Evolutionary conservation across 92 coral and sea anemone genomes (phyloP), one percentile per base, ranked within the genome.

Genomic region (Epizoanthus rinbou): DNA sequence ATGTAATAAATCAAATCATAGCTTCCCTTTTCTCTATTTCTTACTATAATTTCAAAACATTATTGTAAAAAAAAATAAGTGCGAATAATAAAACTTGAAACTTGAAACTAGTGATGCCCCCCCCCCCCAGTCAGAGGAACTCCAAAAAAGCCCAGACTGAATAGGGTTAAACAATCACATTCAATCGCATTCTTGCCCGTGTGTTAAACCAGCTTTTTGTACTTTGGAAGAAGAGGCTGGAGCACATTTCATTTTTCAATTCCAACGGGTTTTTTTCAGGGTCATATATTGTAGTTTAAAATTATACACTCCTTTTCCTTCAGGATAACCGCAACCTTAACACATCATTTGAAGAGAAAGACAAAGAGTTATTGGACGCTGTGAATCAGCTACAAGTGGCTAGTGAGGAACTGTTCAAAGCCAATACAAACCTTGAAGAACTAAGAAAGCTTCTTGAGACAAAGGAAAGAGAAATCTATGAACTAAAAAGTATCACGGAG

Each of bases 311-410:
- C 57, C n/a, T 23, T 64, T 72, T 41, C 16, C 70, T 56, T 33
- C 54, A 93, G 98, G 95, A 93, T 47, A 86, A 89, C 73, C 74
- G 85, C 64, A 88, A 80, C 57, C 75, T 93, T 17, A 93, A 93
- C 87, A 83, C 94, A 2, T 91, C 98, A 0, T 93, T 93, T 80
- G 98, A 93, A 60, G 97, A 93, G 73, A 92, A 91, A 83, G 93
- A 89, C 45, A 86, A 90, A 64, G 95, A 88, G 71, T 66, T 90
- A 9, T 14, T 67, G 6, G 98, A 88, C 50, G 75, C 82, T 8
- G 75, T 82, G 31, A 71, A 64, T 23, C 81, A 74, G 43, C 89
- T 94, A n/a, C 89, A 84, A 21, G 76, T 75, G 43, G 82, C 83
- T 59, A 87, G 72, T 14, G 64, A 84, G 69, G 88, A 91, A 39